Base-by-base conservation (phyloP, 2,113 vertebrate genomes). In the Pagrus major region DNA sequence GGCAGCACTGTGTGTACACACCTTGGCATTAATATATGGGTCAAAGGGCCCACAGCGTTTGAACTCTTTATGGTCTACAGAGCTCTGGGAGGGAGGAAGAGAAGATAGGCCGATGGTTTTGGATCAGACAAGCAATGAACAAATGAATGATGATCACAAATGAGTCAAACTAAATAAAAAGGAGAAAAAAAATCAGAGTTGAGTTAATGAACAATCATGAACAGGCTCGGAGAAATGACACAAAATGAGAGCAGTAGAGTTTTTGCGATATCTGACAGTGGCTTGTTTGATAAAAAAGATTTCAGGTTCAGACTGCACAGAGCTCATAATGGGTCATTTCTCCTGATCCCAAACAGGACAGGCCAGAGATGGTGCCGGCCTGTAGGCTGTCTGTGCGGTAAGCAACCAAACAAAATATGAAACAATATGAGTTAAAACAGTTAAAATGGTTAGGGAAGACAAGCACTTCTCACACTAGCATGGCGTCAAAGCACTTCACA, bases 1-100 rank as follows among this genome's bases (percentile, higher is more conserved):
- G 15, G 86, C 88, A 92, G 92, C 92, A 89, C 90, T 84, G 93
- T 93, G 93, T 93, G 96, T 99, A 99, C 98, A 98, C 97, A 99
- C 98, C 98, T 99, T 99, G 96, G 98, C 97, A 96, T 99, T 99
- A 97, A 99, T 97, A 99, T 99, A 99, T 93, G 97, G 97, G 95
- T 99, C 97, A 99, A 99, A 99, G 91, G 98, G 98, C 96, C 98
- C 98, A 95, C 98, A 97, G 96, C 98, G 98, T 98, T 99, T 99
- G 96, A 98, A 96, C 96, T 99, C 98, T 97, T 95, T 98, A 96
- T 96, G 95, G 93, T 97, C 97, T 97, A 98, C 96, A 96, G 95
- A 95, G 96, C 96, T 99, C 98, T 99, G 97, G 93, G 96, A 96
- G 96, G 94, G 96, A 97, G 96, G 96, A 95, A 96, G 93, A 97